Percentiles rank a stretch among this genome's conserved stretches.
Conservation (phyloP, 1,140 invertebrate genomes). For the Pantala flavescens region DNA sequence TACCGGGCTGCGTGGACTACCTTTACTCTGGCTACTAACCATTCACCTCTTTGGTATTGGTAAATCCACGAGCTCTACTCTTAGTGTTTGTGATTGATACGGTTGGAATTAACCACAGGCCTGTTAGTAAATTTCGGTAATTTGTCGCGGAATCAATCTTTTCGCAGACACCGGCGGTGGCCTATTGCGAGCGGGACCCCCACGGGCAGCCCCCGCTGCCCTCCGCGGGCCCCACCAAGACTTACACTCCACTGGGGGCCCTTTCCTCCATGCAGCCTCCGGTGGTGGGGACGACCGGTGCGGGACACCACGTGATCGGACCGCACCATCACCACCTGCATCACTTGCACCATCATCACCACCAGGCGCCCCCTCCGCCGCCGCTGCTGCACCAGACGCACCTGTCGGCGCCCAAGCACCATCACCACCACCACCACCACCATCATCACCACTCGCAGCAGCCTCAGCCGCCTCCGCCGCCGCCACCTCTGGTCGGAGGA, state of each 20-base stretch:
- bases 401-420: conserved; percentile 33
- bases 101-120: no score
- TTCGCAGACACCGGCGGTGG: background rate
- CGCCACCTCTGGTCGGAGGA: conserved; percentile 28
- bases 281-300: background rate
- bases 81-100: no score
- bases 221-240: conserved; percentile 37
- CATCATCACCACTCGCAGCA: conserved; percentile 15
- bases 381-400: conserved; percentile 17
- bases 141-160: no score
- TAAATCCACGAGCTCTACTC: no score
- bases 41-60: no score
- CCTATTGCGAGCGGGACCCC: background rate
- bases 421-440: conserved; percentile 25
- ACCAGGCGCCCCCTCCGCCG: conserved; percentile 32
- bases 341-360: conserved; percentile 5
- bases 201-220: conserved; percentile 12
- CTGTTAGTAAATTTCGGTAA: no score
- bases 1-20: no score
- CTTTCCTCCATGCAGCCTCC: conserved; percentile 51
- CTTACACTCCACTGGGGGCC: conserved; percentile 72
- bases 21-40: no score
- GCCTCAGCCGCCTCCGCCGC: conserved; percentile 22
- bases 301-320: background rate
- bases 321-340: conserved; percentile 11